A percentile compares a stretch with the other conserved stretches of the same genome.
Evolutionary conservation across 2,888 invertebrate species (phyloP).

Genomic region (Cheilosia scutellata): DNA sequence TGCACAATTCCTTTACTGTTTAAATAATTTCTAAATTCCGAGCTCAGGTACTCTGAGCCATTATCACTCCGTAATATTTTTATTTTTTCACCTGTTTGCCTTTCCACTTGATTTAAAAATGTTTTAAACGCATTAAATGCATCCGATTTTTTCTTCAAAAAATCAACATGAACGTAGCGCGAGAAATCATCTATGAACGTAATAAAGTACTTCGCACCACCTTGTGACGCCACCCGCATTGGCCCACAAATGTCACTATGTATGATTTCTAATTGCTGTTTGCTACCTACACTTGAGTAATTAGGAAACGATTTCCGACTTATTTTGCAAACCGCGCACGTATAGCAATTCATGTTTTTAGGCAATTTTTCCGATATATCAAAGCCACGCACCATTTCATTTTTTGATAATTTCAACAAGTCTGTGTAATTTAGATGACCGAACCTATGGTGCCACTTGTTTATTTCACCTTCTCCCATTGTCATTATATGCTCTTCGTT

Average conservation of each 20-base stretch:
- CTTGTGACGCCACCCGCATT: constrained; percentile 17
- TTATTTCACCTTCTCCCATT: too few relatives aligned
- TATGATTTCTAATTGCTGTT: too few relatives aligned
- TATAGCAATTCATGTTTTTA: too few relatives aligned
- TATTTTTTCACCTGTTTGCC: constrained; percentile 33
- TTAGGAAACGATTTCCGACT: too few relatives aligned
- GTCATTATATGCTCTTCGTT: too few relatives aligned
- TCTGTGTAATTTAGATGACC: neutral
- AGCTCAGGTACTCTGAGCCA: constrained; percentile 37
- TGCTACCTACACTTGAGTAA: too few relatives aligned
- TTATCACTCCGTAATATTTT: constrained; percentile 40
- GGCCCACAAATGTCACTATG: too few relatives aligned
- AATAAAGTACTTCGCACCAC: constrained; percentile 28
- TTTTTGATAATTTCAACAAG: neutral
- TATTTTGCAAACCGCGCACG: too few relatives aligned
- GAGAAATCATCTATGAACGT: constrained; percentile 41
- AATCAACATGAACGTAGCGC: constrained; percentile 21
- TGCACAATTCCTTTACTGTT: constrained; percentile 33
- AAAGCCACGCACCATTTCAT: too few relatives aligned
- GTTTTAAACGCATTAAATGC: constrained; percentile 27
- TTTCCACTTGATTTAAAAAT: constrained; percentile 43
- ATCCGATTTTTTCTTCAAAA: constrained; percentile 32
- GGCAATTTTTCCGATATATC: too few relatives aligned
- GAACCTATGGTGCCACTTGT: too few relatives aligned
- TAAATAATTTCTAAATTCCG: constrained; percentile 38